A percentile compares a stretch with the other conserved stretches of the same genome.
These are phyloP conservation scores for Notospermus geniculatus DNA, from an alignment of 1,140 invertebrate genomes.

Conservation along the genomic window DNA sequence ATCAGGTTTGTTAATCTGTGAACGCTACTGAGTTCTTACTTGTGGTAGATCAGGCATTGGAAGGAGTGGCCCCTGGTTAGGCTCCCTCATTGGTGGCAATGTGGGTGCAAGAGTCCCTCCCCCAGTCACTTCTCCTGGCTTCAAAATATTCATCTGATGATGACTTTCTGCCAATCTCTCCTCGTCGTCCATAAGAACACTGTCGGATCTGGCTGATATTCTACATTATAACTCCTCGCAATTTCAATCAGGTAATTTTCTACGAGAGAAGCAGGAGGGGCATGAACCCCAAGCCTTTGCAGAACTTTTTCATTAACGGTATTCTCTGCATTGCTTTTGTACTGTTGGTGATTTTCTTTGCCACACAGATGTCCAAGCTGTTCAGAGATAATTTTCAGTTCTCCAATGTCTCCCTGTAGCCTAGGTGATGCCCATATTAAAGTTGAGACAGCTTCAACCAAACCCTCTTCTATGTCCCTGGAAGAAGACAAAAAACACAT, in stretches of 20 bases:
- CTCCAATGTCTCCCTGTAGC: conserved; percentile 58
- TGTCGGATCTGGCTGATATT: conserved; percentile 49
- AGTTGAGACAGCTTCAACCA: conserved; percentile 93
- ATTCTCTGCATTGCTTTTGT: conserved; percentile 54
- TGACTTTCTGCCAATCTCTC: conserved; percentile 63
- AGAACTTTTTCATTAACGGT: conserved; percentile 93
- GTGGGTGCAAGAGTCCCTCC: conserved; percentile 15
- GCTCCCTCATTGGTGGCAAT: conserved; percentile 30
- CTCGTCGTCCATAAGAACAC: conserved; percentile 80
- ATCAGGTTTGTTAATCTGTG: too few relatives aligned
- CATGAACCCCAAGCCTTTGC: conserved; percentile 92
- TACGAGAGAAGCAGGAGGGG: conserved; percentile 91
- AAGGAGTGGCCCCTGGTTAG: neutral
- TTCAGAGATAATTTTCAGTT: conserved; percentile 90
- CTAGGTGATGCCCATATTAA: conserved; percentile 95
- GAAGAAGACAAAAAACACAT: conserved; percentile 21
- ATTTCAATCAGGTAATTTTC: conserved; percentile 86
- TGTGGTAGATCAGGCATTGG: neutral
- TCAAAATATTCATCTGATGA: neutral
- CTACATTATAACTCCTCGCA: conserved; percentile 72
- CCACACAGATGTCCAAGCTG: conserved; percentile 91
- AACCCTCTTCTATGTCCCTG: conserved; percentile 87
- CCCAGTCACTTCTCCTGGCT: conserved; percentile 20
- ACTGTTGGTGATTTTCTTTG: conserved; percentile 73
- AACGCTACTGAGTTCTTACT: neutral